These are phyloP conservation scores for Falcunculus frontatus DNA, from an alignment of 2,113 vertebrate genomes.

Conservation along the genomic window DNA sequence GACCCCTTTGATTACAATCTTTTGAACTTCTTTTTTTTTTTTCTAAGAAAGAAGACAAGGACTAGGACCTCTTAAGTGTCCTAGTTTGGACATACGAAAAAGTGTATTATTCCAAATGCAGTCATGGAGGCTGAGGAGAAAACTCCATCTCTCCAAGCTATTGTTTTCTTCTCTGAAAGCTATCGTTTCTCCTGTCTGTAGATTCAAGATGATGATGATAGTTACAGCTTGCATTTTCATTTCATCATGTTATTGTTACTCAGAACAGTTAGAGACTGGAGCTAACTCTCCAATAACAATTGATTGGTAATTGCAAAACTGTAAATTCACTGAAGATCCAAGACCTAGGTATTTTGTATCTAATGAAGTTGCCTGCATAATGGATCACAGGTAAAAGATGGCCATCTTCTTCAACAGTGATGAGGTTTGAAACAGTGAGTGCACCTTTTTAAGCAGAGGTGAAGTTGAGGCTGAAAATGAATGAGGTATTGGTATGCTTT, in stretches of 20 bases:
- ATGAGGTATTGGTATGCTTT: not conserved
- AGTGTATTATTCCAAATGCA: not conserved
- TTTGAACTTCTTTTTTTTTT: not conserved
- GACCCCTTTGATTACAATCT: not conserved
- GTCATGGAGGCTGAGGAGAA: not conserved
- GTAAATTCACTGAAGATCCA: not conserved
- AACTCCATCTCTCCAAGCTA: not conserved
- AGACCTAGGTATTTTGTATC: not conserved
- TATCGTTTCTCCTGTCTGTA: not conserved
- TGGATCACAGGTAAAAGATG: not conserved
- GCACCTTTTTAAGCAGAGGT: not conserved
- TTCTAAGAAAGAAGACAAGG: not conserved
- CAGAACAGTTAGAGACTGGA: not conserved
- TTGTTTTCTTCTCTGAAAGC: not conserved
- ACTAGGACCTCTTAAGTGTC: not conserved
- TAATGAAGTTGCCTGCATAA: not conserved
- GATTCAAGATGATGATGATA: not conserved
- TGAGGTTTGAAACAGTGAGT: not conserved
- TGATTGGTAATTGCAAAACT: not conserved
- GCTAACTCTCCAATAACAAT: not conserved
- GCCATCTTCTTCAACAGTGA: not conserved
- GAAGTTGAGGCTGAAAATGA: not conserved
- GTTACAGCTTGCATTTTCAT: not conserved
- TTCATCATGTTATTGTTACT: not conserved
- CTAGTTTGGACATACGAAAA: not conserved